Evolutionary conservation across 2,113 vertebrate species (phyloP), one percentile per base, ranked within the genome.

Genomic region (Hippocampus barbouri): DNA sequence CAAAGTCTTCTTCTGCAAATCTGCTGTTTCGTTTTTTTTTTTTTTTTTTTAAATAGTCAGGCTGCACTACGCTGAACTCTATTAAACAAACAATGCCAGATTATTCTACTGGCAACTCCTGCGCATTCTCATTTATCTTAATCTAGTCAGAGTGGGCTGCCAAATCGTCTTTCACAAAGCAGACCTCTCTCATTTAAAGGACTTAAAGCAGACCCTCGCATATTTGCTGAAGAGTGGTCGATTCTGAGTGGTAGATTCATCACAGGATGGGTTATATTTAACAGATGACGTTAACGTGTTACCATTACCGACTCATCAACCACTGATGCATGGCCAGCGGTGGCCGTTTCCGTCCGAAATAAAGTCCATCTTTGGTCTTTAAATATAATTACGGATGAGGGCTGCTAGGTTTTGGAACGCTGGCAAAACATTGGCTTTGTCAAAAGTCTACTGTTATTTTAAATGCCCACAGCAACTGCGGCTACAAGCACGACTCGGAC

Each of bases 381-480:
- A 25, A 66, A 66, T 66, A 27, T 66, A 49, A 66, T 66, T 47
- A 66, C 21, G 64, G 64, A 47, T 66, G 63, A 66, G 63, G 62
- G 41, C 38, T 64, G 38, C 38, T 64, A 12, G 38, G 41, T 14
- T 47, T 65, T 66, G 41, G 64, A 45, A 66, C 41, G 47, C 43
- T 49, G 27, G n/a, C 16, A 66, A 66, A 25, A 27, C 64, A 66
- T 27, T 66, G 64, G 43, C 23, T 66, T 66, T 27, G 23, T 47
- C 59, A 34, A 61, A 30, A 61, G 59, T 30, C 59, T 20, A 34
- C 59, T 34, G 41, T 47, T 66, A 66, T 66, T 66, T 66, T 66
- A 66, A 47, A 47, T 8, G 64, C 47, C 64, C 14, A 5, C 64
- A 27, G 64, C 64, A 66, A 66, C 64, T 66, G 64, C 15, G 62